Conservation (phyloP, 2,113 vertebrate species). For the Brachyhypopomus gauderio region DNA sequence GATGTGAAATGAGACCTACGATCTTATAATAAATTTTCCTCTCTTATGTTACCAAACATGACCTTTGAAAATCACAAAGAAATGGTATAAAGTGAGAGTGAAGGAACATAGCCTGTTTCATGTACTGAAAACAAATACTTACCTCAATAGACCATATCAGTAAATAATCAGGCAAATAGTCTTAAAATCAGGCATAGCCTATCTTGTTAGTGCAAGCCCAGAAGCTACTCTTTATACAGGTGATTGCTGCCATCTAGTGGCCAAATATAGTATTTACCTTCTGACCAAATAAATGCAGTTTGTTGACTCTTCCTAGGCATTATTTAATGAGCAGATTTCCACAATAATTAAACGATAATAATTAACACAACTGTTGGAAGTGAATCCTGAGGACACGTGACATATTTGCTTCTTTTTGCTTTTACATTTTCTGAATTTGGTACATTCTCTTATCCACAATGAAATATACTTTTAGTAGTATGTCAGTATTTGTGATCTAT, state of each 20-base stretch:
- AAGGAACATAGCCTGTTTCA: not conserved
- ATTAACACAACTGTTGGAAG: too few species aligned
- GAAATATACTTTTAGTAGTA: too few species aligned
- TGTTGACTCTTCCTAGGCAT: not conserved
- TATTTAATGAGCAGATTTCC: too few species aligned
- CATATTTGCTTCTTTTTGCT: too few species aligned
- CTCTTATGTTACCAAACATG: not conserved
- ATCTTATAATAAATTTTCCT: not conserved
- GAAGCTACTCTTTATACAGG: not conserved
- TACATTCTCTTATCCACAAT: too few species aligned
- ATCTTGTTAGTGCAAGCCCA: not conserved
- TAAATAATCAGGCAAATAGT: not conserved
- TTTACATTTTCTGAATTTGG: too few species aligned
- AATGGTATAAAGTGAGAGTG: not conserved
- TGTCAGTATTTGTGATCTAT: too few species aligned
- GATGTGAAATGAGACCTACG: not conserved
- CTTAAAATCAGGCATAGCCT: not conserved
- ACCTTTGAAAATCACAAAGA: not conserved
- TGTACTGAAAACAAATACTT: not conserved
- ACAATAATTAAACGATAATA: too few species aligned
- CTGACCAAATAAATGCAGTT: not conserved
- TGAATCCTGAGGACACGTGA: too few species aligned
- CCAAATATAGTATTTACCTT: not conserved
- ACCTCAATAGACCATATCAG: not conserved
- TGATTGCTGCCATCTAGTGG: conserved; percentile 54